A percentile compares a stretch with the other conserved stretches of the same genome.
These are phyloP conservation scores for Brachionus plicatilis DNA, from an alignment of 1,140 invertebrate species.

Conservation along the genomic window DNA sequence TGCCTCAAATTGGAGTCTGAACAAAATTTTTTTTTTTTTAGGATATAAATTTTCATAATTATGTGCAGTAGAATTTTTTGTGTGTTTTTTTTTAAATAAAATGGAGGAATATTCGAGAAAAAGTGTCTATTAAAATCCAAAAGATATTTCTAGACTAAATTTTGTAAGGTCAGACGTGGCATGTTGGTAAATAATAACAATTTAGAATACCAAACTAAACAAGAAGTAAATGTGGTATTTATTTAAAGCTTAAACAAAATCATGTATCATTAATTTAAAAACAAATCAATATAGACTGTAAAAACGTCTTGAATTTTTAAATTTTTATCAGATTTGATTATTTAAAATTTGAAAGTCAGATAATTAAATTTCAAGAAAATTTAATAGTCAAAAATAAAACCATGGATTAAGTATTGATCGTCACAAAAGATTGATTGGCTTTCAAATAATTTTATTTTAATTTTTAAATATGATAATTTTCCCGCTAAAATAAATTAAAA, in stretches of 20 bases:
- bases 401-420: too few species aligned
- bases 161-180: neutral
- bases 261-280: neutral
- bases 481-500: too few species aligned
- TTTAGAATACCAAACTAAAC: neutral
- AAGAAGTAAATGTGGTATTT: neutral
- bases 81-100: neutral
- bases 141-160: neutral
- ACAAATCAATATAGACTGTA: neutral
- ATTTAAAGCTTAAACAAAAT: neutral
- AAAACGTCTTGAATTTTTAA: neutral
- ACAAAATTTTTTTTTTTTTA: neutral
- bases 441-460: too few species aligned
- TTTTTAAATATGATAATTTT: too few species aligned
- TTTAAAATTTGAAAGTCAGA: neutral
- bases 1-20: neutral
- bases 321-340: neutral
- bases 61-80: neutral
- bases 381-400: neutral
- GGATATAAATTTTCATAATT: neutral
- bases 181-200: neutral
- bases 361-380: too few species aligned
- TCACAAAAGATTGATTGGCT: too few species aligned
- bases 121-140: neutral
- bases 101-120: neutral